phyloP scores from a whole-genome alignment of 2,888 invertebrate genomes.

The Catotricha subobsoleta region DNA sequence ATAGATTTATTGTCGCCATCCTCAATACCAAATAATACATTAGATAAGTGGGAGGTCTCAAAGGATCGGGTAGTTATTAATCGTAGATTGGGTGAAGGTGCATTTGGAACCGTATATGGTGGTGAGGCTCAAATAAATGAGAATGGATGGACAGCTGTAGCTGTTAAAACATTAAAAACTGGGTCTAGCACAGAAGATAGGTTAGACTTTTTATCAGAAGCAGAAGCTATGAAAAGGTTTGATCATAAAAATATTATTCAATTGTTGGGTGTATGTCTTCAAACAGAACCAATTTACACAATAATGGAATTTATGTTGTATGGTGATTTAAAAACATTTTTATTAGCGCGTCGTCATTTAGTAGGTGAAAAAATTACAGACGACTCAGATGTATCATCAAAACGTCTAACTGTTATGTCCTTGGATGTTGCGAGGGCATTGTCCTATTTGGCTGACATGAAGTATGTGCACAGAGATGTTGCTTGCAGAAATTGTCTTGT shows the following conservation, averaged over 20 bases:
- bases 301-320: slow-evolving; percentile 91
- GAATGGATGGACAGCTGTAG: slow-evolving; percentile 65
- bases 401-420: slow-evolving; percentile 71
- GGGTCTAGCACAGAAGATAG: slow-evolving; percentile 72
- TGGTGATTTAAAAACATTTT: slow-evolving; percentile 77
- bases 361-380: slow-evolving; percentile 44
- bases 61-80: slow-evolving; percentile 72
- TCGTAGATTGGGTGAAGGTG: slow-evolving; percentile 71
- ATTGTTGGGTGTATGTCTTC: slow-evolving; percentile 69
- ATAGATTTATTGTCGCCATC: slow-evolving; percentile 37
- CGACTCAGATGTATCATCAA: slow-evolving; percentile 56
- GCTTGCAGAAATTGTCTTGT: slow-evolving; percentile 64
- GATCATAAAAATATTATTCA: slow-evolving; percentile 77
- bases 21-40: slow-evolving; percentile 30
- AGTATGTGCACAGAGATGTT: slow-evolving; percentile 81
- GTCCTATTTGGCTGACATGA: slow-evolving; percentile 63
- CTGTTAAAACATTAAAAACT: slow-evolving; percentile 74
- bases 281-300: slow-evolving; percentile 71
- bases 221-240: slow-evolving; percentile 86
- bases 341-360: slow-evolving; percentile 67
- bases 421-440: slow-evolving; percentile 71
- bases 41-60: slow-evolving; percentile 79
- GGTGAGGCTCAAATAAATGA: slow-evolving; percentile 59
- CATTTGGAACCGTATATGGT: slow-evolving; percentile 75
- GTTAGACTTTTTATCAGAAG: slow-evolving; percentile 79